Evolutionary conservation across 2,888 invertebrate genomes (phyloP), one percentile per base, ranked within the genome.

Genomic region (Drosophila anomalata): DNA sequence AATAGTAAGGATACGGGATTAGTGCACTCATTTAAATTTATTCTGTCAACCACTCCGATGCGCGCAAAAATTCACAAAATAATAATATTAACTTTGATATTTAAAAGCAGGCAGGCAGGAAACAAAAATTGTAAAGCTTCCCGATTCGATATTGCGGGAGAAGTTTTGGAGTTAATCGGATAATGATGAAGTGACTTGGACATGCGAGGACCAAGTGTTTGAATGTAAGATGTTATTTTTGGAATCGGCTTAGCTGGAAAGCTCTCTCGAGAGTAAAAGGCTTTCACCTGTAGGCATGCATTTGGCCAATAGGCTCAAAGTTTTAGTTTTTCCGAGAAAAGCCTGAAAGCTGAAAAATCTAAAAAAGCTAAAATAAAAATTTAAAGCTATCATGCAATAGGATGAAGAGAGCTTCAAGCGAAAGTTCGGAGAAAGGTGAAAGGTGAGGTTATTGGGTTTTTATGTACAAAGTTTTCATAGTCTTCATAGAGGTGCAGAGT

Each of bases 1-100:
- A 91, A 84, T 24, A 73, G 74, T 26, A 29, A 57, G 24, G 36
- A 36, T 14, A 36, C 2, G 6, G n/a, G 14, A 36, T 36, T 36
- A 36, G 36, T 36, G n/a, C 7, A 36, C 36, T n/a, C n/a, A n/a
- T n/a, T 6, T 4, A n/a, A 14, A 36, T 6, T 6, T 6, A 14
- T 5, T 1, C 0, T 12, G 11, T 4, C 11, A 33, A 3, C 33
- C 36, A n/a, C 7, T n/a, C n/a, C n/a, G 6, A 6, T n/a, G n/a
- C 36, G 36, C 36, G n/a, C 36, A 36, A 36, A 36, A 36, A 7
- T n/a, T n/a, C 2, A 36, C 14, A 12, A 11, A 36, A 36, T 7
- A n/a, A 36, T 6, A 36, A 5, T 36, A 12, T n/a, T 36, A 24
- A 24, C 22, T 36, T n/a, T 7, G 6, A 5, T 1, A 36, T 14